Conservation (phyloP, 2,888 invertebrate genomes). For the Lithophane ornitopus region DNA sequence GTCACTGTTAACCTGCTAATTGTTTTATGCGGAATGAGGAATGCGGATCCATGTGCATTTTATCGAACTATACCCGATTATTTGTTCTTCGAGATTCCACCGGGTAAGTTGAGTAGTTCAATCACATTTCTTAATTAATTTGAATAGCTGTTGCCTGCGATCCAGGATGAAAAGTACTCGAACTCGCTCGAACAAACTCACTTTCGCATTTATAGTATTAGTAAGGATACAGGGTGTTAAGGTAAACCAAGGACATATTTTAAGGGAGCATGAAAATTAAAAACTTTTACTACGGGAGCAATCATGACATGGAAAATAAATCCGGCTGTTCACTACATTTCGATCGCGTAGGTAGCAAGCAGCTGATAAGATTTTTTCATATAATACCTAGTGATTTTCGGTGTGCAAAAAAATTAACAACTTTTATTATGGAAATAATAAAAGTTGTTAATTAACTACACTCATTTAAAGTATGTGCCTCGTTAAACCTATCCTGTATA, state of each 20-base stretch:
- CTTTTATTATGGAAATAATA: not conserved
- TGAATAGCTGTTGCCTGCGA: not conserved
- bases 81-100: slow-evolving; percentile 96
- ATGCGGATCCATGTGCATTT: slow-evolving; percentile 92
- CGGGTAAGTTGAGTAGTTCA: slow-evolving; percentile 77
- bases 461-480: not conserved
- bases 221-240: not conserved
- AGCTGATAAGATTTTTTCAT: not conserved
- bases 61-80: slow-evolving; percentile 94
- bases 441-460: not conserved
- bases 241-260: not conserved
- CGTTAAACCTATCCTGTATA: not conserved
- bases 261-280: not conserved
- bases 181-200: too few relatives aligned
- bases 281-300: not conserved
- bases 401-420: not conserved
- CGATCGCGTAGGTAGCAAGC: not conserved
- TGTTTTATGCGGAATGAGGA: slow-evolving; percentile 92
- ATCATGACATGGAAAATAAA: not conserved
- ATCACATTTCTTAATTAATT: not conserved
- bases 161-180: too few relatives aligned
- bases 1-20: slow-evolving; percentile 93
- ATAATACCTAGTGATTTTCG: not conserved
- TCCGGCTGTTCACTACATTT: not conserved
- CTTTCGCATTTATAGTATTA: too few relatives aligned